Evolutionary conservation across 2,888 invertebrate species (phyloP).

Genomic region (Ceraclea dissimilis): DNA sequence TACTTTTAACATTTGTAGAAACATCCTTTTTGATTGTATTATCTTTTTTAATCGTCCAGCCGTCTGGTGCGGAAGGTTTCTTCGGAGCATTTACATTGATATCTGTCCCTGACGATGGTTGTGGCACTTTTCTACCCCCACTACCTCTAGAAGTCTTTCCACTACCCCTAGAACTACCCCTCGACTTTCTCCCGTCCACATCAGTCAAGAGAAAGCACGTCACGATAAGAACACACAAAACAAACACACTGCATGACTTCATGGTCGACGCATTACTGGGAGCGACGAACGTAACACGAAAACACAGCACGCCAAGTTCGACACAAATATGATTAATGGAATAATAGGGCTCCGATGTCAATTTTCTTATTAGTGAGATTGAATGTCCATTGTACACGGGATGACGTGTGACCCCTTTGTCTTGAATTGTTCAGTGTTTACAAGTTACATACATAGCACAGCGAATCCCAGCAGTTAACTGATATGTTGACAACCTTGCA

Average conservation of each 20-base stretch:
- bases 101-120: conserved; percentile 7
- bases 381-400: not conserved
- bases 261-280: conserved; percentile 11
- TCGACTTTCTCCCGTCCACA: conserved; percentile 18
- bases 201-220: conserved; percentile 6
- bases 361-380: conserved; percentile 20
- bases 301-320: conserved; percentile 9
- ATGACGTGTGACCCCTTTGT: conserved; percentile 11
- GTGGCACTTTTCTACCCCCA: conserved; percentile 10
- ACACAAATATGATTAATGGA: conserved; percentile 24
- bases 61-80: conserved; percentile 17
- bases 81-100: not conserved
- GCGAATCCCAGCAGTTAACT: not conserved
- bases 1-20: conserved; percentile 7
- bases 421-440: not conserved
- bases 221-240: conserved; percentile 3
- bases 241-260: conserved; percentile 16
- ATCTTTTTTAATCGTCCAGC: conserved; percentile 21
- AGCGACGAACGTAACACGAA: no score
- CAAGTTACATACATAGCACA: conserved; percentile 25
- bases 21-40: conserved; percentile 13
- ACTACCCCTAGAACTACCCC: conserved; percentile 18
- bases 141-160: conserved; percentile 17
- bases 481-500: conserved; percentile 4
- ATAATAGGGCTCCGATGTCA: conserved; percentile 20